Conservation (phyloP, 2,113 vertebrate genomes). For the Callospermophilus lateralis region DNA sequence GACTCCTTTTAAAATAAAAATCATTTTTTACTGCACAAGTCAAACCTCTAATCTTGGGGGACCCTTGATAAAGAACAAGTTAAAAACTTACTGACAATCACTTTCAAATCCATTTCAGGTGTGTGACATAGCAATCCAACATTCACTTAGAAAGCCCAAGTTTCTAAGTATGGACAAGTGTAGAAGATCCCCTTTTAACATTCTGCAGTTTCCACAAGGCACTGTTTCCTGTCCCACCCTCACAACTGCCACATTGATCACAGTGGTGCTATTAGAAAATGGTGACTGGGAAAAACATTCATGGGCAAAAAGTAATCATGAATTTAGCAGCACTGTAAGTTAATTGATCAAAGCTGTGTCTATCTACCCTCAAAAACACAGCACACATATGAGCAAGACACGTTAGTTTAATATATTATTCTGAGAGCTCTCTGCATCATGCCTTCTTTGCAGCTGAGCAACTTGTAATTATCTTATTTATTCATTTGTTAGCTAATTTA, state of each 20-base stretch:
- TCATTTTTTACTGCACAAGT: conserved; percentile 33
- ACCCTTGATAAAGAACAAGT: not conserved
- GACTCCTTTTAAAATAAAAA: conserved; percentile 24
- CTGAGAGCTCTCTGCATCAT: not conserved
- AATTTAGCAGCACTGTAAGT: not conserved
- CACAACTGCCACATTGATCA: not conserved
- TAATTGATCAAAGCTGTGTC: not conserved
- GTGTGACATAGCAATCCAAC: not conserved
- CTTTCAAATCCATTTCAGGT: conserved; percentile 25
- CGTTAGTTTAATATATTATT: not conserved
- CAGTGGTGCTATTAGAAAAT: conserved; percentile 22
- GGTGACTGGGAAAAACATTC: not conserved
- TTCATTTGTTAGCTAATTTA: conserved; percentile 32
- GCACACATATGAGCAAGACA: not conserved
- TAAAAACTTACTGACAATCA: not conserved
- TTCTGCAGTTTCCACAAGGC: not conserved
- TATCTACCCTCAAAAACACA: conserved; percentile 30
- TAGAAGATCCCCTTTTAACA: not conserved
- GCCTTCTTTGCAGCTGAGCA: not conserved
- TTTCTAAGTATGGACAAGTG: not conserved
- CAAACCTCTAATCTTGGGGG: not conserved
- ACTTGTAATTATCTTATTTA: conserved; percentile 37
- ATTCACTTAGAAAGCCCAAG: conserved; percentile 24
- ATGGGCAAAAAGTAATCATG: not conserved
- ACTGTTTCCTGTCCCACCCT: not conserved